Conservation (phyloP, 2,888 invertebrate genomes). For the Nasonovia ribisnigri region DNA sequence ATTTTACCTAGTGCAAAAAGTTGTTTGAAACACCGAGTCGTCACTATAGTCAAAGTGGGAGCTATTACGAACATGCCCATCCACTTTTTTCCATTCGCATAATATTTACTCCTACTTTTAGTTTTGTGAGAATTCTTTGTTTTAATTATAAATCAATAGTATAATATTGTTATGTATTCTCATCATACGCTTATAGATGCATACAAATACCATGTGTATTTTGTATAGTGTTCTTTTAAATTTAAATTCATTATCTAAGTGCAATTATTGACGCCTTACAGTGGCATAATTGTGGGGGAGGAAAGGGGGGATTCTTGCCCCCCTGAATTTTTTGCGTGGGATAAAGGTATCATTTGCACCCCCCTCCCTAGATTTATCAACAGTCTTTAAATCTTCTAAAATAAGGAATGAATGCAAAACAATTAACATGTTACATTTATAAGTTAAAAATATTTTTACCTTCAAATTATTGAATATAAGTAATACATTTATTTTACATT, state of each 20-base stretch:
- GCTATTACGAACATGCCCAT: neutral
- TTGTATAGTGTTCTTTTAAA: neutral
- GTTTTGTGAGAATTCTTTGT: neutral
- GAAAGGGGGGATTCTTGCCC: neutral
- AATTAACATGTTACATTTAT: neutral
- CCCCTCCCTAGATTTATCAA: neutral
- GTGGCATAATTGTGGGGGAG: neutral
- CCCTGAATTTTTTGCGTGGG: neutral
- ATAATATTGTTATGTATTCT: neutral
- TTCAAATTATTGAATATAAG: too few relatives aligned
- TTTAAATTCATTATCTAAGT: neutral
- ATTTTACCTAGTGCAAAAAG: neutral
- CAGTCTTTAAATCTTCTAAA: neutral
- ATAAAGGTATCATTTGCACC: neutral
- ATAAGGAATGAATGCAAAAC: neutral
- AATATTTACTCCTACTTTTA: neutral
- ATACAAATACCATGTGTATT: neutral
- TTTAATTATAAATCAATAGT: neutral
- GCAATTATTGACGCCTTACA: neutral
- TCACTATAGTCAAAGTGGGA: constrained; percentile 7
- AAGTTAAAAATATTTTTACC: neutral
- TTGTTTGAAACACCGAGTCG: neutral
- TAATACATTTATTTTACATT: too few relatives aligned
- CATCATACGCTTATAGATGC: neutral
- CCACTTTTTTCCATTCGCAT: neutral